Evolutionary conservation across 2,797 vertebrate genomes (phyloP).

Genomic region (Synaphobranchus kaupii): DNA sequence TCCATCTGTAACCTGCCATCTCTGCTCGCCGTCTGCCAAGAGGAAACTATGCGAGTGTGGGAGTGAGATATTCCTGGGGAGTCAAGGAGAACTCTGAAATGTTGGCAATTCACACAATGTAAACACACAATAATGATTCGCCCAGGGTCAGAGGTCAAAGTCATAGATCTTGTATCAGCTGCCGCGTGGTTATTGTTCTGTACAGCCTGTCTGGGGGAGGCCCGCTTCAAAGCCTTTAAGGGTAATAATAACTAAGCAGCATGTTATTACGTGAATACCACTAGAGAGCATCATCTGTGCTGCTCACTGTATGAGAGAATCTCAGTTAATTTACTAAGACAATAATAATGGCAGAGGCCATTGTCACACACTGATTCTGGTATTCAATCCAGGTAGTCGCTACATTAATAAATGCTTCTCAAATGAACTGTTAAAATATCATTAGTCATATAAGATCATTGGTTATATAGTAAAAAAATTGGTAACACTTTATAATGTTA

Average conservation of each 20-base stretch:
- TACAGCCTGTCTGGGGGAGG: constrained; percentile 57
- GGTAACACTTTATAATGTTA: no score
- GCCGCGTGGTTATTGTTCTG: constrained; percentile 69
- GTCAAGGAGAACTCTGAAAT: constrained; percentile 62
- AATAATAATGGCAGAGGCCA: constrained; percentile 58
- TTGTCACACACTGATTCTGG: constrained; percentile 28
- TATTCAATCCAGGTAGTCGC: constrained; percentile 18
- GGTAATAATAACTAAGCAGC: constrained; percentile 64
- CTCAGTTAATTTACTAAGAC: constrained; percentile 66
- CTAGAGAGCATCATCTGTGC: constrained; percentile 72
- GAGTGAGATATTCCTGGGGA: constrained; percentile 41
- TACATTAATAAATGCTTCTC: not conserved
- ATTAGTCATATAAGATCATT: not conserved
- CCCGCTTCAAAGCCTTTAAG: constrained; percentile 53
- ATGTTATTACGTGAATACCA: constrained; percentile 69
- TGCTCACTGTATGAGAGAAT: constrained; percentile 62
- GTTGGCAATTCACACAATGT: constrained; percentile 71
- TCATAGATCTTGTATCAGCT: constrained; percentile 73
- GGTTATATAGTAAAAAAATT: no score
- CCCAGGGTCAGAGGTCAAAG: constrained; percentile 70
- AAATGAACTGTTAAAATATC: not conserved
- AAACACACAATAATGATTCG: constrained; percentile 72
- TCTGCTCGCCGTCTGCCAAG: constrained; percentile 23
- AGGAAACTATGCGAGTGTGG: constrained; percentile 33
- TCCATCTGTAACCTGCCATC: not conserved